A percentile compares a stretch with the other conserved stretches of the same genome.
phyloP scores from a whole-genome alignment of 1,140 invertebrate species.

The Scaptomyza pallida region DNA sequence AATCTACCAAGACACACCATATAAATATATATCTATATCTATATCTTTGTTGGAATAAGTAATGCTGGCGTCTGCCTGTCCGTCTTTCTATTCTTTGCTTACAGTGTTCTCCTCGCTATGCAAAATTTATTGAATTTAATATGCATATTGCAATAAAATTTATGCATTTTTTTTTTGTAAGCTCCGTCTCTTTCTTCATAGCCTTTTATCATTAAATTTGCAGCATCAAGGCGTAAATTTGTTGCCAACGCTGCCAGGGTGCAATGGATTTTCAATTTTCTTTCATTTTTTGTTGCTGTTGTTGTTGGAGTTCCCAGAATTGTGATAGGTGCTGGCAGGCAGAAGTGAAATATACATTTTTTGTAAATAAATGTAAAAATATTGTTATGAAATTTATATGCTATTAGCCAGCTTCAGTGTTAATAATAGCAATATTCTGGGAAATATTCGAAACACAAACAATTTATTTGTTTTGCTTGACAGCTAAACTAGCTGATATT shows the following conservation, averaged over 20 bases:
- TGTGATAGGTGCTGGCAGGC: constrained; percentile 13
- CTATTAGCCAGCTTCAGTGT: not conserved
- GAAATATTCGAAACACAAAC: too few relatives aligned
- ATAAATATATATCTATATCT: not conserved
- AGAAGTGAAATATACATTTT: constrained; percentile 18
- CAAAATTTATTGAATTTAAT: constrained; percentile 80
- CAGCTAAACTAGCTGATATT: not conserved
- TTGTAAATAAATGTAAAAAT: constrained; percentile 5
- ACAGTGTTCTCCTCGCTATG: constrained; percentile 12
- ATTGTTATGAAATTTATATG: not conserved
- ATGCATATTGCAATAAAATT: constrained; percentile 76
- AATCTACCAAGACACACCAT: not conserved
- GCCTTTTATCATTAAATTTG: constrained; percentile 60
- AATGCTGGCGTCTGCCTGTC: constrained; percentile 15
- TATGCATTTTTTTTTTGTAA: constrained; percentile 54
- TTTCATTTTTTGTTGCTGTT: too few relatives aligned
- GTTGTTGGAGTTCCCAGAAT: too few relatives aligned
- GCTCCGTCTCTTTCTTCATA: constrained; percentile 3
- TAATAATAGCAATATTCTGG: not conserved
- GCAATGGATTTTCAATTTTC: constrained; percentile 43
- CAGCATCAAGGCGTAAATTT: constrained; percentile 38
- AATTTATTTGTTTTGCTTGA: not conserved
- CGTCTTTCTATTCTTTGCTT: constrained; percentile 4
- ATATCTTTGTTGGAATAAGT: too few relatives aligned
- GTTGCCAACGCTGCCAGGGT: constrained; percentile 1